Evolutionary conservation across 2,113 vertebrate genomes (phyloP).

Genomic region (Podilymbus podiceps): DNA sequence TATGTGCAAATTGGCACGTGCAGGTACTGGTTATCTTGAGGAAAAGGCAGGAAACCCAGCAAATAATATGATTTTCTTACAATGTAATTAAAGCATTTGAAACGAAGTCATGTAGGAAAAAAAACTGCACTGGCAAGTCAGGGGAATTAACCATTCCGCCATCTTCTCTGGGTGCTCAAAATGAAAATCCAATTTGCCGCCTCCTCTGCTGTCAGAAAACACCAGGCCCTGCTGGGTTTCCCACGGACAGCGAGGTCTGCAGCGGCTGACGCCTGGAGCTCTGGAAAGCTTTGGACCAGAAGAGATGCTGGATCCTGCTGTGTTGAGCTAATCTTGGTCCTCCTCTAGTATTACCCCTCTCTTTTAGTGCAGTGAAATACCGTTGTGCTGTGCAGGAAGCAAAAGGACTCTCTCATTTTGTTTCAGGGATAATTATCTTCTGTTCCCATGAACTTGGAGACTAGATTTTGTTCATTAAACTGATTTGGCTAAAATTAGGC

Average conservation of each 20-base stretch:
- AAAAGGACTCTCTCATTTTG: background rate
- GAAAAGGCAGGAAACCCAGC: background rate
- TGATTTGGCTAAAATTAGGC: background rate
- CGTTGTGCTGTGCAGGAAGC: background rate
- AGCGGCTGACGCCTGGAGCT: background rate
- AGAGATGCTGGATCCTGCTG: background rate
- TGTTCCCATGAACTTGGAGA: too few relatives aligned
- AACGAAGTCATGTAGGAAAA: background rate
- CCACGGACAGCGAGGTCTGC: background rate
- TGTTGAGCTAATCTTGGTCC: background rate
- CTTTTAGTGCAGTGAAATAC: too few relatives aligned
- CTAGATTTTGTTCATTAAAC: background rate
- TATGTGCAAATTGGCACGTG: background rate
- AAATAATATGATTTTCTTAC: background rate
- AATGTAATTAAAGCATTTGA: background rate
- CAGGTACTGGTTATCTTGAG: background rate
- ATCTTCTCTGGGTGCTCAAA: background rate
- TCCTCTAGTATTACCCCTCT: accelerated
- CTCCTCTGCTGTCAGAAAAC: accelerated
- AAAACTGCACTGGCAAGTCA: background rate
- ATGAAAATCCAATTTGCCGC: accelerated
- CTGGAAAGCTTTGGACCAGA: background rate
- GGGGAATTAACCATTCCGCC: background rate
- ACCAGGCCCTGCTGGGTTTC: background rate
- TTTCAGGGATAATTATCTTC: background rate